Base-by-base conservation (phyloP, 35 echinoderm and acorn worm species). In the Amphiura filiformis region DNA sequence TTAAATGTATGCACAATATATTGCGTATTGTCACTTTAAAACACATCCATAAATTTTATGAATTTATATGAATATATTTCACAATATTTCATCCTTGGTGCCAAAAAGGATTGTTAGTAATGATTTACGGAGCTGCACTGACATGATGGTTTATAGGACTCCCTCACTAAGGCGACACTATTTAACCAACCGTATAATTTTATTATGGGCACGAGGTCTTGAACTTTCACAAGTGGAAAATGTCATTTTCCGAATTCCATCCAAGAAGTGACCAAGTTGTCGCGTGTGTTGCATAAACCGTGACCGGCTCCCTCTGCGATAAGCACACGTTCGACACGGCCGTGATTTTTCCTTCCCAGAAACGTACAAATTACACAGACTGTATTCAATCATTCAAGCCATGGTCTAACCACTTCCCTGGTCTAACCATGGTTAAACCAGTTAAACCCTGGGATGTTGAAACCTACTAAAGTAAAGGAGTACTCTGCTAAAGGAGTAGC, bases 221-320 rank as follows among this genome's bases (percentile, higher is more conserved):
- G 41, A 47, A 47, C 41, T 47, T 47, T 17, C 4, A 47, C 4
- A 26, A 26, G 7, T 70, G 61, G 11, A 70, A 70, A 70, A 70
- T 70, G 61, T 70, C 61, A 5, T 70, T 70, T 70, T 70, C 61
- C 61, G 61, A 70, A 70, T 70, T 70, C 61, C 61, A 23, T 70
- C 61, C 61, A 70, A 70, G 20, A 70, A 70, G 61, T 70, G 61
- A 70, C 61, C 61, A 70, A 70, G 26, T 18, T 70, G 61, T 70
- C 61, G 61, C 28, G 61, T 70, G 61, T 11, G 1, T 5, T 70
- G 61, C 15, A 70, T 3, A 70, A 70, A 70, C 61, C 61, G 61
- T 70, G 28, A 70, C 61, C 61, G 61, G 61, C 61, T 26, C 61
- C 61, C 61, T 2, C 61, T 15, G 61, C 7, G 61, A 70, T 70